Evolutionary conservation across 1,140 invertebrate genomes (phyloP), one percentile per base, ranked within the genome.

Genomic region (Fopius arisanus): DNA sequence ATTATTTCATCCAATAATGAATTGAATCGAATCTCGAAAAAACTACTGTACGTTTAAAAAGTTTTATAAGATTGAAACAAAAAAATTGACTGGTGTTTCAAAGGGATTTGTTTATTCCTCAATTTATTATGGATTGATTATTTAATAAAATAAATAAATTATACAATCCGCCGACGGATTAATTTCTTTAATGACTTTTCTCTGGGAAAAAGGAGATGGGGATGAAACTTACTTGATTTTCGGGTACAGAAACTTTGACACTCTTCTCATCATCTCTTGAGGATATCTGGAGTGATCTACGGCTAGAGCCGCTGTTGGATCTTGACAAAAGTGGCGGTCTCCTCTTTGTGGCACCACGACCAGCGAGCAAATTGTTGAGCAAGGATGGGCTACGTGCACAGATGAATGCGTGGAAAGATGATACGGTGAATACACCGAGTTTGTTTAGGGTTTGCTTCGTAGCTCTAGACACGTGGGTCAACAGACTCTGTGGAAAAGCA

Each of bases 371-470:
- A 89, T 97, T 97, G 89, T 97, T 97, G 54, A 98, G 91, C 77
- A 97, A 88, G 63, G 96, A 97, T 26, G 96, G 96, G 83, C 95
- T 96, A 67, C 97, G 91, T 28, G 97, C 96, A 84, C 97, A 98
- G 72, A 98, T 97, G 87, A 98, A 97, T 75, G 97, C 97, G 85
- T 99, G 97, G 90, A 99, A 98, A 62, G 96, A 98, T 43, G 96
- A 98, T 51, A 98, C 97, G 19, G 97, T 98, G 90, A 99, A 98
- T 66, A 98, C 96, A 59, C 97, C 97, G 78, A 98, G 89, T 82
- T 96, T 96, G 88, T 98, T 98, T 78, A 99, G 89, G 28, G 95
- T 97, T 78, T 93, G 94, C 89, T 99, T 99, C 67, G 97, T 98
- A 77, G 95, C 93, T 79, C 96, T 94, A 21, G 97, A 98, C 59